Base-by-base conservation (phyloP, 2,888 invertebrate species). In the Netelia inedita region DNA sequence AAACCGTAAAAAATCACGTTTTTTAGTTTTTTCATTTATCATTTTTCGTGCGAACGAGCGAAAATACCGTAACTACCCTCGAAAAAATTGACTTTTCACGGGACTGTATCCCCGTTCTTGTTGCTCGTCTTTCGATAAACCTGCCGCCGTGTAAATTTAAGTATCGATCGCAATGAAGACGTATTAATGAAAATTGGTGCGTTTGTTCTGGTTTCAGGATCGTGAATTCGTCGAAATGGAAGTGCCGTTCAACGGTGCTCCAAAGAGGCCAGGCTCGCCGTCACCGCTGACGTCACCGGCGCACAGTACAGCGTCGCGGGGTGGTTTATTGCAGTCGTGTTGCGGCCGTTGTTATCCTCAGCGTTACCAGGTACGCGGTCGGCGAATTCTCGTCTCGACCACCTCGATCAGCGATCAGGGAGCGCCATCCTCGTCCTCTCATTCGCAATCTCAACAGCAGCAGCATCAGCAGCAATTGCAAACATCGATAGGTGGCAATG, bases 221-320 rank as follows among this genome's bases (percentile, higher is more conserved):
- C 97, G 99, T 80, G 98, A 99, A 94, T 99, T 99, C 95, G 98
- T 98, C 89, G 99, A 99, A 95, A 96, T 98, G 95, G 99, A 99
- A 94, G 97, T 97, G 92, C 98, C 98, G 23, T 98, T 96, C 95
- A 99, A 98, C 94, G 98, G 98, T 19, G 98, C 98, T 89, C 98
- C 97, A 72, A 98, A 98, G 94, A 95, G 98, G 93, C 98, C 98
- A 0, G 98, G 98, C 11, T 97, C 98, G 68, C 98, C 98, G 65
- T 98, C 98, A 61, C 98, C 98, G 21, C 94, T 97, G 93, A 97
- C 97, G 82, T 97, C 97, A 91, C 98, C 98, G 71, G 97, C 97
- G 87, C 97, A 98, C 94, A 98, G 97, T 74, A 96, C 97, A 72
- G 96, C 96, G 83, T 96, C 96, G 90, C 94, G 95, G 82, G 92